Percentiles rank a stretch among this genome's conserved stretches.
phyloP scores from a whole-genome alignment of 1,140 invertebrate species.

The Drosophila sechellia region DNA sequence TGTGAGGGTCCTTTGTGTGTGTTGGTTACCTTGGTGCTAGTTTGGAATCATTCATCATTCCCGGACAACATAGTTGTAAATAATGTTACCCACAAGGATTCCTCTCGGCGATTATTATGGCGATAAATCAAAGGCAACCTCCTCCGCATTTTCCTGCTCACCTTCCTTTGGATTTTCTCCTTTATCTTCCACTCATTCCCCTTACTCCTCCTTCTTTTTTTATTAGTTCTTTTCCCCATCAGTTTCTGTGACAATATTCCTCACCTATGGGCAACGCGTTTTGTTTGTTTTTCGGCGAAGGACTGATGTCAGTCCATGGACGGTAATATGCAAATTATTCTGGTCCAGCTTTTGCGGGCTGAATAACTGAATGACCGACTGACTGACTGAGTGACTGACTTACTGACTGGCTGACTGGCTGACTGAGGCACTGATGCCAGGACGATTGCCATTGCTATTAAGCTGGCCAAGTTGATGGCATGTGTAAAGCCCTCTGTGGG shows the following conservation, averaged over 20 bases:
- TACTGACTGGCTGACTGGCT: background rate
- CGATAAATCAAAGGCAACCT: conserved; percentile 75
- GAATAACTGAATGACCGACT: background rate
- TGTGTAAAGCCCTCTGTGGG: conserved; percentile 33
- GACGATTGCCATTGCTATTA: conserved; percentile 35
- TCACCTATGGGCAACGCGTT: conserved; percentile 34
- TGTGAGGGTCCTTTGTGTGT: background rate
- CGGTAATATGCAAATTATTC: conserved; percentile 46
- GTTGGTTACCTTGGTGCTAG: conserved; percentile 41
- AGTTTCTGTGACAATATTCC: conserved; percentile 45
- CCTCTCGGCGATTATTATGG: conserved; percentile 71
- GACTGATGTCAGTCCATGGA: background rate
- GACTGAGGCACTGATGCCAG: conserved; percentile 28
- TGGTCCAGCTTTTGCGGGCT: conserved; percentile 25
- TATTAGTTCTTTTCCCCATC: conserved; percentile 2
- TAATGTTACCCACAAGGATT: conserved; percentile 80
- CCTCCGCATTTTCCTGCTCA: background rate
- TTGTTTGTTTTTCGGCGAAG: conserved; percentile 28
- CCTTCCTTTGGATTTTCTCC: background rate
- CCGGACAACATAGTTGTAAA: conserved; percentile 72
- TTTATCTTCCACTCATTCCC: background rate
- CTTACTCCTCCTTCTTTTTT: conserved; percentile 6
- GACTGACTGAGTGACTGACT: conserved; percentile 4
- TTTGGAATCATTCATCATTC: conserved; percentile 75
- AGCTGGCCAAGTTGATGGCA: conserved; percentile 33